Percentiles rank a stretch among this genome's conserved stretches.
Evolutionary conservation across 2,113 vertebrate species (phyloP).

Genomic region (Rynchops niger): DNA sequence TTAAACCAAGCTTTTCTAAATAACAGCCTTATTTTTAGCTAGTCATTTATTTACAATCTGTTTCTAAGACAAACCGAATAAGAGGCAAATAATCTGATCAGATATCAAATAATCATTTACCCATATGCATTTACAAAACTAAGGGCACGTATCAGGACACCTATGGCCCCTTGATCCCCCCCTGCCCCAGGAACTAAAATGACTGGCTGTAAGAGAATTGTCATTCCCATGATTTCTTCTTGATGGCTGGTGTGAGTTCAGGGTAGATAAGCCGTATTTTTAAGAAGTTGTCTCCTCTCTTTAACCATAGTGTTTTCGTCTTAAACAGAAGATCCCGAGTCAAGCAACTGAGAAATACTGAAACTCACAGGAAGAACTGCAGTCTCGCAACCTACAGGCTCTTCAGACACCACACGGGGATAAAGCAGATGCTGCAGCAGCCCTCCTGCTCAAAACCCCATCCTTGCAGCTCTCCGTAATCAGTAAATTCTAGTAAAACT

Average conservation of each 20-base stretch:
- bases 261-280: not conserved
- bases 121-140: not conserved
- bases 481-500: not conserved
- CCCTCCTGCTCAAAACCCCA: not conserved
- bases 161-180: not conserved
- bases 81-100: not conserved
- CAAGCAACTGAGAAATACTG: not conserved
- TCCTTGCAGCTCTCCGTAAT: not conserved
- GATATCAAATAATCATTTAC: not conserved
- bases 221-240: not conserved
- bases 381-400: not conserved
- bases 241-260: not conserved
- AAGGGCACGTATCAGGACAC: not conserved
- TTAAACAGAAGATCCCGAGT: not conserved
- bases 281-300: not conserved
- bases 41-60: not conserved
- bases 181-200: not conserved
- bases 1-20: not conserved
- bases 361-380: not conserved
- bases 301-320: accelerated
- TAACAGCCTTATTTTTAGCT: not conserved
- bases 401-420: not conserved
- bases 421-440: not conserved
- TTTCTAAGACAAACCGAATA: not conserved
- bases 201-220: not conserved